phyloP scores from a whole-genome alignment of 2,797 vertebrate genomes.

The Diceros bicornis region DNA sequence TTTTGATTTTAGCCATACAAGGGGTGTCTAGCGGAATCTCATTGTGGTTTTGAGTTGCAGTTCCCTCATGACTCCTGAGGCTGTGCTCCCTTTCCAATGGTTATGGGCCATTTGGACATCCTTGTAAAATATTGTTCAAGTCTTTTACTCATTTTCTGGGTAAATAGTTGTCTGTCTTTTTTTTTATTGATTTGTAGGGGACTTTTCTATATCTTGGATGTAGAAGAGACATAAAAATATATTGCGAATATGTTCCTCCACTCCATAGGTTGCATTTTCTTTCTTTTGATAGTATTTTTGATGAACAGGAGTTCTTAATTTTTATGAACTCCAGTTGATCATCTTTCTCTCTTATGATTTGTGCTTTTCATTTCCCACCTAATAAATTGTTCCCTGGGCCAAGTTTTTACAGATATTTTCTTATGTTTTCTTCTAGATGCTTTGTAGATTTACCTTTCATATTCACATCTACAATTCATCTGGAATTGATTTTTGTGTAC shows the following conservation, averaged over 20 bases:
- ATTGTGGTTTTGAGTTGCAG: neutral
- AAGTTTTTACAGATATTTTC: neutral
- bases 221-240: slow-evolving; percentile 23
- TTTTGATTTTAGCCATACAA: neutral
- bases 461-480: neutral
- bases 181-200: neutral
- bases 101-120: neutral
- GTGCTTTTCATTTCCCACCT: neutral
- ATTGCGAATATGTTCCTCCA: neutral
- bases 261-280: neutral
- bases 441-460: neutral
- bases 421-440: neutral
- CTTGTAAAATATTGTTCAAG: neutral
- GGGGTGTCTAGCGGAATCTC: neutral
- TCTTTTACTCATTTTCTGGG: neutral
- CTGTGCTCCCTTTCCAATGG: neutral
- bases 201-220: neutral
- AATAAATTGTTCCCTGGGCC: neutral
- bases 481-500: neutral
- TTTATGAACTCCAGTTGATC: slow-evolving; percentile 52
- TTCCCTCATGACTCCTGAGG: neutral
- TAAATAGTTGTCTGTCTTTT: neutral
- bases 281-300: slow-evolving; percentile 48
- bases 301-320: neutral
- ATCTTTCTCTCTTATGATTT: neutral